Evolutionary conservation across 1,140 invertebrate genomes (phyloP).

Genomic region (Ooceraea biroi): DNA sequence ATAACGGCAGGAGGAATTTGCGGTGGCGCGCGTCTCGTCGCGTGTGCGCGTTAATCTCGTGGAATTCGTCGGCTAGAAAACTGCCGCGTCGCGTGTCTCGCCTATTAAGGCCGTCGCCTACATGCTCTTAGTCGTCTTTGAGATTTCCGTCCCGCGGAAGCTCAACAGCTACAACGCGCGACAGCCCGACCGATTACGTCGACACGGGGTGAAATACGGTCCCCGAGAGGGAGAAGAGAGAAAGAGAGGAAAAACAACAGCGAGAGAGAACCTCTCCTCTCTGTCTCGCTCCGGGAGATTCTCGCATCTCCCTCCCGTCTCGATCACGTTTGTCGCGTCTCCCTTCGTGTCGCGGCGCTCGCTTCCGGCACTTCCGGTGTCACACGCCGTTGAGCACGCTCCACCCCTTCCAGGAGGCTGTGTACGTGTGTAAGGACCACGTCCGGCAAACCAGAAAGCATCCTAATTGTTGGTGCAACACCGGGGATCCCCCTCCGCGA

Average conservation of each 20-base stretch:
- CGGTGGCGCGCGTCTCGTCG: constrained; percentile 31
- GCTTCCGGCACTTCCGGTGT: constrained; percentile 85
- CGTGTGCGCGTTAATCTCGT: constrained; percentile 46
- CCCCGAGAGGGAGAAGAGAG: neutral
- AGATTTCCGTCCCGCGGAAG: constrained; percentile 43
- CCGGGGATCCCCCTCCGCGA: neutral
- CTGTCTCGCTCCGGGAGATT: constrained; percentile 36
- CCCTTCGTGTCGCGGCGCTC: constrained; percentile 69
- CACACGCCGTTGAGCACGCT: constrained; percentile 86
- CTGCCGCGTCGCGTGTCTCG: constrained; percentile 55
- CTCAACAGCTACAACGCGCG: neutral
- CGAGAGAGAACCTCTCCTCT: too few relatives aligned
- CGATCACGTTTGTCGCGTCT: constrained; percentile 56
- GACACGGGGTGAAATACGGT: constrained; percentile 23
- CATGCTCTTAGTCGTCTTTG: constrained; percentile 29
- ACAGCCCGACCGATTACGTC: neutral
- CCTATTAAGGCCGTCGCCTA: constrained; percentile 59
- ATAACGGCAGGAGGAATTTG: neutral
- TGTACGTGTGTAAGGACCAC: constrained; percentile 66
- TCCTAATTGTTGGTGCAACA: constrained; percentile 81
- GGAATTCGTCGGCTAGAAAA: constrained; percentile 45
- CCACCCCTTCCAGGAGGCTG: constrained; percentile 59
- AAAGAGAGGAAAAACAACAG: neutral
- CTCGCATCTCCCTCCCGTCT: constrained; percentile 58
- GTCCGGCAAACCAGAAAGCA: constrained; percentile 66